These are phyloP conservation scores for Eupsilia transversa DNA, from an alignment of 2,888 invertebrate species.

Conservation along the genomic window DNA sequence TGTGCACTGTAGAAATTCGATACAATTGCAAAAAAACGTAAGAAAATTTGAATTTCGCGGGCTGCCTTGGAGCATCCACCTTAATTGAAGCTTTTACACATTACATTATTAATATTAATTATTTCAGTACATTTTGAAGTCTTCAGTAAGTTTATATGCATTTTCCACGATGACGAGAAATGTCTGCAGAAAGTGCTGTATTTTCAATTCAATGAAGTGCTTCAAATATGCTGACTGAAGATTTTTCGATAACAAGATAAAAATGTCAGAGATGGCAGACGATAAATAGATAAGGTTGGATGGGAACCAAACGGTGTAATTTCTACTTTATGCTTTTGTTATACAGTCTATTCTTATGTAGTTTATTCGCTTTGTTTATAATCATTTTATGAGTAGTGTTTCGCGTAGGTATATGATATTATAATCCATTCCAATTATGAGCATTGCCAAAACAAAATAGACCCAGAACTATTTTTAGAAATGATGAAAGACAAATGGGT, in stretches of 20 bases:
- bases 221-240: constrained; percentile 35
- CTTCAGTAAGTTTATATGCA: not conserved
- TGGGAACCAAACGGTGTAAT: not conserved
- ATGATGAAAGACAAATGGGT: not conserved
- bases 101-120: too few relatives aligned
- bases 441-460: not conserved
- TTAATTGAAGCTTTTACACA: too few relatives aligned
- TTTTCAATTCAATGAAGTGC: constrained; percentile 25
- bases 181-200: not conserved
- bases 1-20: too few relatives aligned
- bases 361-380: not conserved
- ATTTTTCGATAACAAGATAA: constrained; percentile 36
- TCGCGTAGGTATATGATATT: not conserved
- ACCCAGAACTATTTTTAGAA: not conserved
- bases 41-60: too few relatives aligned
- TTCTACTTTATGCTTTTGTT: not conserved
- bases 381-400: not conserved
- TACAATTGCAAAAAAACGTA: too few relatives aligned
- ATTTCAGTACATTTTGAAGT: not conserved
- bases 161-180: not conserved
- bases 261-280: constrained; percentile 20
- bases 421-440: not conserved
- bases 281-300: constrained; percentile 25
- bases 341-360: constrained; percentile 10
- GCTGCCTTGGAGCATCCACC: too few relatives aligned